These are phyloP conservation scores for Folsomia candida DNA, from an alignment of 2,888 invertebrate species.

Conservation along the genomic window DNA sequence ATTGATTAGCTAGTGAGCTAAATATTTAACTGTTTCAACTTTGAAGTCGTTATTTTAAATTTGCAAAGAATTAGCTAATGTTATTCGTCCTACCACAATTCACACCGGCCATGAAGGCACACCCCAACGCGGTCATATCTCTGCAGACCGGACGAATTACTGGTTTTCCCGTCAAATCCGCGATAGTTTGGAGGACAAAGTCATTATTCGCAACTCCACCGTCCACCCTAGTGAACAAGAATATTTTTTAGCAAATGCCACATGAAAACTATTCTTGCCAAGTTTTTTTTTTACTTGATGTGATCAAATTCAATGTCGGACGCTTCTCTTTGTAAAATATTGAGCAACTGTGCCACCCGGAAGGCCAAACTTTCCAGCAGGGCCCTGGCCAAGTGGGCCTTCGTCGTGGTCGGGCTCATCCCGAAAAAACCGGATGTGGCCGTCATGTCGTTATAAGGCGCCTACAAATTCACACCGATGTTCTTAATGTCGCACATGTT, in stretches of 20 bases:
- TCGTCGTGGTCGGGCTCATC: slow-evolving; percentile 67
- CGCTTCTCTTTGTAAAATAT: slow-evolving; percentile 67
- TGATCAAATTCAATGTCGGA: slow-evolving; percentile 61
- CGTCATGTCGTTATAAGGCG: slow-evolving; percentile 80
- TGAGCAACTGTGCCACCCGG: slow-evolving; percentile 73
- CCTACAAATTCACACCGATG: slow-evolving; percentile 59
- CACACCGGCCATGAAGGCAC: slow-evolving; percentile 80
- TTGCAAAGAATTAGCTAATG: neutral
- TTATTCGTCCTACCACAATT: slow-evolving; percentile 62
- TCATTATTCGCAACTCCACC: slow-evolving; percentile 95
- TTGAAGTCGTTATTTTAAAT: too few species aligned
- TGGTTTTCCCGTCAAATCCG: slow-evolving; percentile 72
- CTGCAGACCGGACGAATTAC: slow-evolving; percentile 72
- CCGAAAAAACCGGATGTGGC: slow-evolving; percentile 84
- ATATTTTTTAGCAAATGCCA: neutral
- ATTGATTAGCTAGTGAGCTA: too few species aligned
- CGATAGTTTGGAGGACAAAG: slow-evolving; percentile 82
- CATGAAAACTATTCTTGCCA: neutral
- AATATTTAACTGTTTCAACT: too few species aligned
- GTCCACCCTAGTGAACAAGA: slow-evolving; percentile 67
- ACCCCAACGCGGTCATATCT: slow-evolving; percentile 83
- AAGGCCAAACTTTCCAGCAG: slow-evolving; percentile 83
- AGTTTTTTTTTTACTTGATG: slow-evolving; percentile 67
- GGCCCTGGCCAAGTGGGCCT: slow-evolving; percentile 76
- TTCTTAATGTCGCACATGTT: too few species aligned